A percentile compares a stretch with the other conserved stretches of the same genome.
Evolutionary conservation across 2,888 invertebrate genomes (phyloP).

Genomic region (Fragum sueziense): DNA sequence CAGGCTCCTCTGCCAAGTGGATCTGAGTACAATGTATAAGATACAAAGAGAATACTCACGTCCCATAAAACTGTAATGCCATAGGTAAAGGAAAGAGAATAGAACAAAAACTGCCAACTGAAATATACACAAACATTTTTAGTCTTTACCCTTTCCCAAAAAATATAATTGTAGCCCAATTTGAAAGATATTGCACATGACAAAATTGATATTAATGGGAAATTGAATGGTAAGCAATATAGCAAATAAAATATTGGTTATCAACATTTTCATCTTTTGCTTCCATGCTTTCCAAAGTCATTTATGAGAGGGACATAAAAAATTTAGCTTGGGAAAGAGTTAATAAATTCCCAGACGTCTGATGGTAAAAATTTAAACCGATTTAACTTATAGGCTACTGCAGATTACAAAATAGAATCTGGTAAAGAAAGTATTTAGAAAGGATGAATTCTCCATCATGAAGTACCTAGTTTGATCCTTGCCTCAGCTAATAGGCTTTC

Average conservation of each 20-base stretch:
- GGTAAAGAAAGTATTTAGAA: background rate
- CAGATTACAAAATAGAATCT: background rate
- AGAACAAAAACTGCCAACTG: constrained; percentile 93
- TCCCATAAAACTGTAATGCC: constrained; percentile 93
- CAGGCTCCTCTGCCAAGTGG: too few relatives aligned
- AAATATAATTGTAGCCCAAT: background rate
- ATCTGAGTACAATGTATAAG: too few relatives aligned
- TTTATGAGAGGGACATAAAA: background rate
- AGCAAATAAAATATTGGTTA: background rate
- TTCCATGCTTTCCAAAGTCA: background rate
- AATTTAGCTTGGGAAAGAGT: background rate
- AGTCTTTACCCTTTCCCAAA: background rate
- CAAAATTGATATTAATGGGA: background rate
- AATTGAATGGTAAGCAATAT: background rate
- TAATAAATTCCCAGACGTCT: background rate
- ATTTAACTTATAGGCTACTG: background rate
- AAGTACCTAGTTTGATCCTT: too few relatives aligned
- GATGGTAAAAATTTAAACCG: background rate
- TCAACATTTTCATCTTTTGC: background rate
- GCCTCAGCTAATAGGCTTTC: too few relatives aligned
- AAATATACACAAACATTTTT: constrained; percentile 64
- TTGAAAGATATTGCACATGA: background rate
- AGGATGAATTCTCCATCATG: too few relatives aligned
- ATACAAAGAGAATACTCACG: constrained; percentile 79
- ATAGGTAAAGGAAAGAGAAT: constrained; percentile 90